phyloP scores from a whole-genome alignment of 2,113 vertebrate genomes.

The Colius striatus region DNA sequence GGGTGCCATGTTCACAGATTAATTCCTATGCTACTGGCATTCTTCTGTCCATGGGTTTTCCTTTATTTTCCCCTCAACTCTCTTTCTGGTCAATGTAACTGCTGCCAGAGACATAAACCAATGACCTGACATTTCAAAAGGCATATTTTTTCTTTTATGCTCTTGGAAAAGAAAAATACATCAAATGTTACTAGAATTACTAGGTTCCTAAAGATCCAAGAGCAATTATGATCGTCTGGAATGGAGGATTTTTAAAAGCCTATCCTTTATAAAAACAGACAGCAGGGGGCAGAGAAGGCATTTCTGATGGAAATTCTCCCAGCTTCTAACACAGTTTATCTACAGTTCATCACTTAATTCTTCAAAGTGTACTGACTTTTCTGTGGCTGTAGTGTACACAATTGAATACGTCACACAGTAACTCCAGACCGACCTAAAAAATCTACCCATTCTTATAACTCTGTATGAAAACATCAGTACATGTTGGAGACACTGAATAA shows the following conservation, averaged over 20 bases:
- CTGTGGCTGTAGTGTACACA: not conserved
- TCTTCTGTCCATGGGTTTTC: not conserved
- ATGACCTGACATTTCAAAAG: not conserved
- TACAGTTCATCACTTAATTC: not conserved
- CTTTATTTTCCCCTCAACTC: not conserved
- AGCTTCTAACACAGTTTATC: not conserved
- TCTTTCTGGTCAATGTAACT: not conserved
- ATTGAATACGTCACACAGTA: not conserved
- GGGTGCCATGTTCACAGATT: conserved; percentile 21
- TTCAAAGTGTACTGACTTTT: not conserved
- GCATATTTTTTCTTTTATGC: not conserved
- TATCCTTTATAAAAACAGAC: not conserved
- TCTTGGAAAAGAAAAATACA: not conserved
- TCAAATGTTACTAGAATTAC: not conserved
- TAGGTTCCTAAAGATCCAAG: not conserved
- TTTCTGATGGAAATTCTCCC: not conserved
- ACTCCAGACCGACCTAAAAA: not conserved
- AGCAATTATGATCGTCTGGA: not conserved
- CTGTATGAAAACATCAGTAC: not conserved
- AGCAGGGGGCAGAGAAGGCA: not conserved
- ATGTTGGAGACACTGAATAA: not conserved
- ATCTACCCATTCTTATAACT: not conserved
- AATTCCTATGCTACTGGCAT: not conserved
- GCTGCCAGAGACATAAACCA: not conserved
- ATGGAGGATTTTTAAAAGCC: not conserved